phyloP scores from a whole-genome alignment of 2,888 invertebrate species.

The Ichneumoninae sp. region DNA sequence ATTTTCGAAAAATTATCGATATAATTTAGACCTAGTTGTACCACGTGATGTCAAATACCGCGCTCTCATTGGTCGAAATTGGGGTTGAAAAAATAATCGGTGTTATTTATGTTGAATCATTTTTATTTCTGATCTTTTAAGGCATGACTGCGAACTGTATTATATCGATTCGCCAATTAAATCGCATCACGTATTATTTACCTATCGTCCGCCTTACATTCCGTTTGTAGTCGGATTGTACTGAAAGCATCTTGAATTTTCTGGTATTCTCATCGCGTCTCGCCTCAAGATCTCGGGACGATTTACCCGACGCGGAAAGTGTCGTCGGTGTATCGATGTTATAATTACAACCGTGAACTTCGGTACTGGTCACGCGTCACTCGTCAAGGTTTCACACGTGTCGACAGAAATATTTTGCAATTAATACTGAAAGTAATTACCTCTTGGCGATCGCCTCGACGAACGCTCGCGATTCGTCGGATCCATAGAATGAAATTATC shows the following conservation, averaged over 20 bases:
- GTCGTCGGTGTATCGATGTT: neutral
- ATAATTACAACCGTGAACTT: constrained; percentile 31
- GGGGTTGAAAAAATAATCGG: too few relatives aligned
- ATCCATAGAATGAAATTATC: constrained; percentile 14
- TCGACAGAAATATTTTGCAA: constrained; percentile 18
- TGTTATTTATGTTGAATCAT: too few relatives aligned
- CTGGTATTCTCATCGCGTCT: neutral
- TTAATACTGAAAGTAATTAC: constrained; percentile 40
- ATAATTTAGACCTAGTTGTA: too few relatives aligned
- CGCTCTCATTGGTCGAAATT: too few relatives aligned
- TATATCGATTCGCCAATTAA: too few relatives aligned
- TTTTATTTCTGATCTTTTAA: too few relatives aligned
- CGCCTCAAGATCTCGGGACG: neutral
- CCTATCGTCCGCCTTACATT: too few relatives aligned
- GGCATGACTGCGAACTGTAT: too few relatives aligned
- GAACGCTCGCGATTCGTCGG: constrained; percentile 20
- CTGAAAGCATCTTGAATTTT: neutral
- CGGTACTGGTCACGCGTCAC: constrained; percentile 1
- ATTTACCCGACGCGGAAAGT: neutral
- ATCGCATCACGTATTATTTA: too few relatives aligned
- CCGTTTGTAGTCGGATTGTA: too few relatives aligned
- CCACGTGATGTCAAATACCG: too few relatives aligned
- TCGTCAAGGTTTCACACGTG: constrained; percentile 20
- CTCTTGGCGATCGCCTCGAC: constrained; percentile 30
- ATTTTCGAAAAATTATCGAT: too few relatives aligned